Percentiles rank a stretch among this genome's conserved stretches.
Evolutionary conservation across 2,888 invertebrate species (phyloP).

Genomic region (Papilio demoleus): DNA sequence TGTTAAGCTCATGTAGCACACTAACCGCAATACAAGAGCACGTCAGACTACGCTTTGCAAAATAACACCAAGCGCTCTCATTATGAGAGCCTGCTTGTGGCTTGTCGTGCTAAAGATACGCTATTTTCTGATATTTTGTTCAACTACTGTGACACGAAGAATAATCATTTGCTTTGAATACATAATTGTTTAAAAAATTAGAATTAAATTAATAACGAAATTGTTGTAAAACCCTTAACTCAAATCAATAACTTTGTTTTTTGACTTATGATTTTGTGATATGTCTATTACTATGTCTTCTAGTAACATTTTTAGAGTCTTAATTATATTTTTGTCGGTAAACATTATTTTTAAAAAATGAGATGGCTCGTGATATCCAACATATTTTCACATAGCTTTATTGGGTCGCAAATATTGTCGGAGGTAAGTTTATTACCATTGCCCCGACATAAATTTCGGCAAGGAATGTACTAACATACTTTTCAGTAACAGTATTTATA

Average conservation of each 20-base stretch:
- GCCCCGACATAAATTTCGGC: constrained; percentile 3
- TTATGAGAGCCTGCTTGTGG: constrained; percentile 27
- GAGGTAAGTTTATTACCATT: constrained; percentile 4
- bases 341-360: background rate
- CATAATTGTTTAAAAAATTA: background rate
- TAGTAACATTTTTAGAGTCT: no score
- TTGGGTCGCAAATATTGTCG: constrained; percentile 19
- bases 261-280: no score
- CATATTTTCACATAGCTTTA: constrained; percentile 19
- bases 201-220: no score
- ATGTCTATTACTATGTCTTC: no score
- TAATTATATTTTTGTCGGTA: background rate
- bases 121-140: constrained; percentile 14
- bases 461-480: background rate
- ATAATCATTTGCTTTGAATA: background rate
- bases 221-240: no score
- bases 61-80: constrained; percentile 33
- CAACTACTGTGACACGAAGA: background rate
- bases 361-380: background rate
- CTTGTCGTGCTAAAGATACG: constrained; percentile 16
- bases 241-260: no score
- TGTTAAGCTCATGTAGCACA: constrained; percentile 17
- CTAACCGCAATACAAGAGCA: constrained; percentile 24
- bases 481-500: background rate
- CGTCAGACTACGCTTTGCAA: constrained; percentile 9